phyloP scores from a whole-genome alignment of 2,797 vertebrate species.

The Hippopotamyrus pictus region DNA sequence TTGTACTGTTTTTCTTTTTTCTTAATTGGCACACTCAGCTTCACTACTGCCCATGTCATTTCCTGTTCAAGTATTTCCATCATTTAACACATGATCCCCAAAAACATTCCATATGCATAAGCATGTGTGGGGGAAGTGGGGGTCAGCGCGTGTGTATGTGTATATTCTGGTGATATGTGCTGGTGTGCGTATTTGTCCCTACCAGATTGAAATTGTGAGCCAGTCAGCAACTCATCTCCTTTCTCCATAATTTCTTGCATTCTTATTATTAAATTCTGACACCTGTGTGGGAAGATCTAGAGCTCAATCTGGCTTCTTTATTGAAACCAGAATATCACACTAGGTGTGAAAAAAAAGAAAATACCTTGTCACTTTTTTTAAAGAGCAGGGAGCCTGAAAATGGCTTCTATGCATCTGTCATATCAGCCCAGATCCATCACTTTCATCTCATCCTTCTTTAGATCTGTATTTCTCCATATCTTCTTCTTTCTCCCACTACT shows the following conservation, averaged over 20 bases:
- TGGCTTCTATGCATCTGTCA: constrained; percentile 22
- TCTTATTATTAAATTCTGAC: constrained; percentile 26
- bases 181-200: background rate
- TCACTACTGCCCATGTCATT: background rate
- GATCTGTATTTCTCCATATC: constrained; percentile 12
- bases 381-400: constrained; percentile 18
- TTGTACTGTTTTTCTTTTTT: background rate
- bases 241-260: constrained; percentile 23
- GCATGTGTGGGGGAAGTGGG: background rate
- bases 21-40: background rate
- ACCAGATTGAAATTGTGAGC: background rate
- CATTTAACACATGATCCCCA: background rate
- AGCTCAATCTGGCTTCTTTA: constrained; percentile 30
- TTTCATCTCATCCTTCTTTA: constrained; percentile 13
- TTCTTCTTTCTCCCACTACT: background rate
- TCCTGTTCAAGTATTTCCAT: background rate
- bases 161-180: background rate
- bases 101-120: constrained; percentile 4
- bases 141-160: background rate
- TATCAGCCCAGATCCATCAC: constrained; percentile 9
- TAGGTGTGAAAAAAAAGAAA: constrained; percentile 14
- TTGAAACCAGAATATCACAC: constrained; percentile 31
- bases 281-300: constrained; percentile 19
- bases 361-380: constrained; percentile 22
- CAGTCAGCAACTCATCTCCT: constrained; percentile 22